Conservation (phyloP, 2,113 vertebrate species). For the Tragelaphus strepsiceros region DNA sequence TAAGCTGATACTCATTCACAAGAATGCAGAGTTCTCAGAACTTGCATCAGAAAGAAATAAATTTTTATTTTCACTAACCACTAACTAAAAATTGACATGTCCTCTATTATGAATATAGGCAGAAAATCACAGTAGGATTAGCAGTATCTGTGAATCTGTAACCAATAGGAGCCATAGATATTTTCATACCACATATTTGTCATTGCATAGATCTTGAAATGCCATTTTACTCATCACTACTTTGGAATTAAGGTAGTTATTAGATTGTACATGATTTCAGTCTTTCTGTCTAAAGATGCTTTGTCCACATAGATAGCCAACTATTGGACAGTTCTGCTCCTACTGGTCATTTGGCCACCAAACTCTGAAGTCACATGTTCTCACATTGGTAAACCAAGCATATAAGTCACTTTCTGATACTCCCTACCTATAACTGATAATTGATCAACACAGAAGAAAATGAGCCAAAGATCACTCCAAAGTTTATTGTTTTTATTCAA, state of each 20-base stretch:
- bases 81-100: not conserved
- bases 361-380: not conserved
- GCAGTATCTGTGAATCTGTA: not conserved
- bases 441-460: not conserved
- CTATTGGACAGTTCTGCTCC: not conserved
- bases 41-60: not conserved
- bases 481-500: conserved; percentile 6
- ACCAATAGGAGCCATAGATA: not conserved
- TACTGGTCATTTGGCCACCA: not conserved
- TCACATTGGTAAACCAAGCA: not conserved
- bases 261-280: not conserved
- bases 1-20: not conserved
- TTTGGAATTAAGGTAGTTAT: conserved; percentile 5
- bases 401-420: not conserved
- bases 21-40: not conserved
- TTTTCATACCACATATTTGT: not conserved
- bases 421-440: not conserved
- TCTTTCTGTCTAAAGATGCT: not conserved
- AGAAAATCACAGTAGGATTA: not conserved
- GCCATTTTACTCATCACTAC: not conserved
- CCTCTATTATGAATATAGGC: not conserved
- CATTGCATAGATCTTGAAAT: not conserved
- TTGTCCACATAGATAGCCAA: not conserved
- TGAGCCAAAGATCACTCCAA: not conserved
- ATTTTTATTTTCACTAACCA: not conserved